Evolutionary conservation across 2,888 invertebrate genomes (phyloP), one percentile per base, ranked within the genome.

Genomic region (Drosophila antonietae): DNA sequence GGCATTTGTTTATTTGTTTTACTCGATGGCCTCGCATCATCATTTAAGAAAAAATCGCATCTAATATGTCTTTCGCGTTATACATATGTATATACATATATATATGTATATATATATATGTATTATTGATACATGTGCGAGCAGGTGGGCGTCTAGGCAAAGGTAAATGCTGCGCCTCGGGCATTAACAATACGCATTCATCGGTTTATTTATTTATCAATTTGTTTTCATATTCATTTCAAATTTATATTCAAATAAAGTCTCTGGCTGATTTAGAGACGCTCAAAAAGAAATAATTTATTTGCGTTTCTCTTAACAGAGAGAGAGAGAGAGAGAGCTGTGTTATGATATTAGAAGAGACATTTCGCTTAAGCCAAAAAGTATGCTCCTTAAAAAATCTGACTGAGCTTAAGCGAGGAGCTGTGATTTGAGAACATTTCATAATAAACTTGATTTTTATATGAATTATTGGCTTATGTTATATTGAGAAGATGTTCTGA

Each of bases 21-120:
- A 60, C 35, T 59, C 56, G 52, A 72, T 79, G 75, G 61, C 75
- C 75, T 75, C 61, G 72, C 55, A 57, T 64, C 49, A 67, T 53
- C 75, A 73, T 75, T 72, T 62, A 58, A 68, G 33, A 31, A 67
- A 67, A 70, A 72, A 66, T 60, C 71, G 68, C 65, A 59, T 51
- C 18, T 53, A 4, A 58, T 53, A 73, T 72, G 67, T 59, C 67
- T 62, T 59, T 58, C 20, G 18, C 31, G 59, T n/a, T 33, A 31
- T 10, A 3, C 18, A 18, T 43, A 18, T 20, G 6, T 20, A 12
- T 43, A 3, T 43, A 12, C 2, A 28, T 28, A 20, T 4, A 47
- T 4, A 28, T 10, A 28, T 28, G n/a, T 4, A 20, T 56, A 28
- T 28, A 23, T 4, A 28, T 10, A 28, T 28, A 23, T 4, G 12